Conservation (phyloP, 2,113 vertebrate genomes). For the Phasianus colchicus region DNA sequence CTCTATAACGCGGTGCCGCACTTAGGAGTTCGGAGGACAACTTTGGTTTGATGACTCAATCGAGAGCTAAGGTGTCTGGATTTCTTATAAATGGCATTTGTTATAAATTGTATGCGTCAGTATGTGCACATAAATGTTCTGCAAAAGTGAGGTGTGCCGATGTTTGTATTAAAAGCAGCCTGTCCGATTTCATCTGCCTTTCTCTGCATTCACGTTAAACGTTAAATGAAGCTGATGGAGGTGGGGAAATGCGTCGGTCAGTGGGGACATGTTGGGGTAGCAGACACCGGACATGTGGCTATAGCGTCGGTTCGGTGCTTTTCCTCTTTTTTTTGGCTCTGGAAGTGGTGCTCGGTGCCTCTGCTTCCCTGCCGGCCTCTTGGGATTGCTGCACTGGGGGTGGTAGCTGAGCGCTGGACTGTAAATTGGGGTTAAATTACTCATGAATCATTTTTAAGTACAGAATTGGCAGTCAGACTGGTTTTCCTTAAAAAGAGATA, state of each 20-base stretch:
- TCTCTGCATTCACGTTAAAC: not conserved
- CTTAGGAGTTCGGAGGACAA: not conserved
- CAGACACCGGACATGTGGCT: rapidly evolving
- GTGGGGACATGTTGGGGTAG: not conserved
- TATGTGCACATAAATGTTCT: not conserved
- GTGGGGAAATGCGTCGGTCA: rapidly evolving
- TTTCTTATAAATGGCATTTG: rapidly evolving
- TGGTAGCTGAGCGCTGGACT: not conserved
- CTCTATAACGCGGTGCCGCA: rapidly evolving
- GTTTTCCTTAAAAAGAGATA: not conserved
- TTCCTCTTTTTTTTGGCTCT: not conserved
- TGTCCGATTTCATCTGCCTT: not conserved
- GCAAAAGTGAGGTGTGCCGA: rapidly evolving
- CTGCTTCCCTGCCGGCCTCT: not conserved
- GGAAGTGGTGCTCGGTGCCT: not conserved
- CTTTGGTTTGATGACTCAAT: rapidly evolving
- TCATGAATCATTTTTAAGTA: not conserved
- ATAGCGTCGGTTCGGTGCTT: rapidly evolving
- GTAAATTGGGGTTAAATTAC: rapidly evolving
- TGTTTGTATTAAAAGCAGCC: not conserved
- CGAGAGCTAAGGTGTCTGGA: rapidly evolving
- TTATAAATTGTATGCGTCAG: rapidly evolving
- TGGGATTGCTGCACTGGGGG: rapidly evolving
- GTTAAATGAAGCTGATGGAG: not conserved
- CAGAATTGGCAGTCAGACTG: not conserved